Conservation (phyloP, 2,113 vertebrate species). For the Lutjanus erythropterus region DNA sequence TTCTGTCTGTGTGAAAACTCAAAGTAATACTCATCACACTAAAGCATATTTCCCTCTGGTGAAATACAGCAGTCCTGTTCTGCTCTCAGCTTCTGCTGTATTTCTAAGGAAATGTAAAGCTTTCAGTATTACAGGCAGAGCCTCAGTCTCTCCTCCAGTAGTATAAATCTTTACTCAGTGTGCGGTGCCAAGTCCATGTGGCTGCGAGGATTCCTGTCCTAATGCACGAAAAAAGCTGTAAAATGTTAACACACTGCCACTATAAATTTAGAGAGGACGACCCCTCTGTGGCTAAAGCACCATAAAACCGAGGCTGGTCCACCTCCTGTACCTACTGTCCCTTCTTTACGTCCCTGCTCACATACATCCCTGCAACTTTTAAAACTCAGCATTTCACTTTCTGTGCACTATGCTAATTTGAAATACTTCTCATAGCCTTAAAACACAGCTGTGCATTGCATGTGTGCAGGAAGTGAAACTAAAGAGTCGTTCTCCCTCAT, state of each 20-base stretch:
- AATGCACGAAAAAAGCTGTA: constrained; percentile 43
- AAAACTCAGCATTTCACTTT: constrained; percentile 29
- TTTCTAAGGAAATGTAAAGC: background rate
- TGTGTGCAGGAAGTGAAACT: background rate
- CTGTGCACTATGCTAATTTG: constrained; percentile 23
- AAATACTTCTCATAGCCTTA: background rate
- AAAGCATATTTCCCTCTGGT: background rate
- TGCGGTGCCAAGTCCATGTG: background rate
- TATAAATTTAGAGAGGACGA: constrained; percentile 43
- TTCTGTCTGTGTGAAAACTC: no score
- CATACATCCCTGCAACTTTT: background rate
- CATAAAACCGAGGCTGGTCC: background rate
- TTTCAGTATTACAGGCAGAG: background rate
- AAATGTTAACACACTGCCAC: constrained; percentile 32
- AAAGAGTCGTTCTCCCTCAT: background rate
- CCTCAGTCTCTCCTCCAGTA: background rate
- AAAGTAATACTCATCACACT: background rate
- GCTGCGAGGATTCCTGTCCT: constrained; percentile 23
- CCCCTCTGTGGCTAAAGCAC: constrained; percentile 27
- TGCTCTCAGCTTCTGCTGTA: background rate
- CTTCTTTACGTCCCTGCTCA: background rate
- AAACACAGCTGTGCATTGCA: background rate
- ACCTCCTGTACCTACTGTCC: background rate
- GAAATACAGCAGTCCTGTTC: background rate
- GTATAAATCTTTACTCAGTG: constrained; percentile 20